Percentiles rank a stretch among this genome's conserved stretches.
Conservation (phyloP, 2,797 vertebrate genomes). For the Chrosomus eos region DNA sequence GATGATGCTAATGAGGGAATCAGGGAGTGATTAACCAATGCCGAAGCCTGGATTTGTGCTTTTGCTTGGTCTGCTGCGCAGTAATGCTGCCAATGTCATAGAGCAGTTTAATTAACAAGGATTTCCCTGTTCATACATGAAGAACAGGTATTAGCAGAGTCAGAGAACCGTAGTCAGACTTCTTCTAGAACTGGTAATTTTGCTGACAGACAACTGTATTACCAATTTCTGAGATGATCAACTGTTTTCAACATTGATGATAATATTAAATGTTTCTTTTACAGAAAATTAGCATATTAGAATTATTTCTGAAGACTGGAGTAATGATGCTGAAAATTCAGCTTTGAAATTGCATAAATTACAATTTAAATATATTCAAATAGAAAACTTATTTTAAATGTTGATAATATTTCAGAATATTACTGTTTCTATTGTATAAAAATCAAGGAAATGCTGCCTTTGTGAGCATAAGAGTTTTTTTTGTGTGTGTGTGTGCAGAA, state of each 20-base stretch:
- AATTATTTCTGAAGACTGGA: not conserved
- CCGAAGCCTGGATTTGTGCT: not conserved
- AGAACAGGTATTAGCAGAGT: not conserved
- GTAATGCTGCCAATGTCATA: constrained; percentile 18
- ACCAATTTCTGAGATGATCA: not conserved
- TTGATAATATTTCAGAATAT: not conserved
- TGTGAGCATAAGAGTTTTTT: too few relatives aligned
- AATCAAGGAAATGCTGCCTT: not conserved
- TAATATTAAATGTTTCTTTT: not conserved
- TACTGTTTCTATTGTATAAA: not conserved
- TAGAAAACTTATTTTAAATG: not conserved
- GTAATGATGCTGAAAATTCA: not conserved
- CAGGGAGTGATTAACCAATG: constrained; percentile 38
- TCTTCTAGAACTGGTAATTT: not conserved
- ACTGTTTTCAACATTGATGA: not conserved
- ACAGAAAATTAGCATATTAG: not conserved
- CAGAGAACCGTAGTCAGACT: not conserved
- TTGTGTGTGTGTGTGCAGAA: not conserved
- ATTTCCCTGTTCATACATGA: constrained; percentile 1
- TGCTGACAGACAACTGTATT: not conserved
- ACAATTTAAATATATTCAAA: not conserved
- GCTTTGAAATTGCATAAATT: not conserved
- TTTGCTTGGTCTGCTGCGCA: constrained; percentile 1
- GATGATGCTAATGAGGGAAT: constrained; percentile 47
- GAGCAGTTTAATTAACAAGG: constrained; percentile 43